phyloP scores from a whole-genome alignment of 2,113 vertebrate species.

The Lophura nycthemera region DNA sequence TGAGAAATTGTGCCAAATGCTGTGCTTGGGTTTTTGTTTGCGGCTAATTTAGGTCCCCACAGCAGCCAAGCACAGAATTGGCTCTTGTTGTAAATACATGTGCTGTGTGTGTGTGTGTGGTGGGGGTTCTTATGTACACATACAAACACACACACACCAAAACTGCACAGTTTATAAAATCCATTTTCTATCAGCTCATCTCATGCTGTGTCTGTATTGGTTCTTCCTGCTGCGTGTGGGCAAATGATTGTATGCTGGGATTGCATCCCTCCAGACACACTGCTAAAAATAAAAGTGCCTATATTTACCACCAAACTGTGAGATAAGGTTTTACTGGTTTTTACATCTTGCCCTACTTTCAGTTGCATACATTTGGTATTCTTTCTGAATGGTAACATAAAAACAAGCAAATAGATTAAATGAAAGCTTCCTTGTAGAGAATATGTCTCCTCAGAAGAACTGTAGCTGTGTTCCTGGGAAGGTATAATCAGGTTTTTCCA shows the following conservation, averaged over 20 bases:
- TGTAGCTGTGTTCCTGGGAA: not conserved
- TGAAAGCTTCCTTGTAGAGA: not conserved
- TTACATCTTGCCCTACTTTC: not conserved
- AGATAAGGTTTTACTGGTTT: not conserved
- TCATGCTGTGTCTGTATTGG: not conserved
- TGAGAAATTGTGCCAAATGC: not conserved
- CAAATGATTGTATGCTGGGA: not conserved
- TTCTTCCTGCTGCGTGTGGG: not conserved
- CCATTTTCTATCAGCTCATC: not conserved
- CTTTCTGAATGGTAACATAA: not conserved
- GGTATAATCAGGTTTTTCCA: not conserved
- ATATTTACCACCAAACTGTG: not conserved
- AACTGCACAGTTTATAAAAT: not conserved
- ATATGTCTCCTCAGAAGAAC: not conserved
- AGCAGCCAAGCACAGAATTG: not conserved
- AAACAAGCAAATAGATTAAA: not conserved
- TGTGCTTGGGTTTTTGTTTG: not conserved
- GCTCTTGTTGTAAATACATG: not conserved
- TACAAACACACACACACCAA: not conserved
- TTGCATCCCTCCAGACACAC: not conserved
- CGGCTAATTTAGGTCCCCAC: not conserved
- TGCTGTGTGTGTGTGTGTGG: not conserved
- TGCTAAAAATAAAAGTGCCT: not conserved
- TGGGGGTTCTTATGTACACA: fast-evolving
- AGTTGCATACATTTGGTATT: not conserved